phyloP scores from a whole-genome alignment of 30 jellyfish, hydroid and myxozoan species.

The Pelagia noctiluca region DNA sequence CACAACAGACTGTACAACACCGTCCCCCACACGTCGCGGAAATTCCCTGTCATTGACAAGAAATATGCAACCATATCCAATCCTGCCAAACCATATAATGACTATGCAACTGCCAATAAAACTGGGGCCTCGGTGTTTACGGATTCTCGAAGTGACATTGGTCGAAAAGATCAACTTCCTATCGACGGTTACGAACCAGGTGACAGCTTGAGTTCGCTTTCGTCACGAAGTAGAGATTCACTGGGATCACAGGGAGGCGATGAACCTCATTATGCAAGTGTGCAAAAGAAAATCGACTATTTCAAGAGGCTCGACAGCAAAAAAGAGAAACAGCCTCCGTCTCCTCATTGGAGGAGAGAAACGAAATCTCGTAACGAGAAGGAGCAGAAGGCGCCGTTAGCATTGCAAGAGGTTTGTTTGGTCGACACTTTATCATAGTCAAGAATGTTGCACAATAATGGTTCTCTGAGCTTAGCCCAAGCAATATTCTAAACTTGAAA shows the following conservation, averaged over 20 bases:
- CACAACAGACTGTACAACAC: slow-evolving; percentile 90
- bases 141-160: slow-evolving; percentile 23
- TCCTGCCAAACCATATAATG: slow-evolving; percentile 45
- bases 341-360: slow-evolving; percentile 72
- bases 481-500: no score
- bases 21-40: slow-evolving; percentile 85
- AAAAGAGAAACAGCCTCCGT: slow-evolving; percentile 32
- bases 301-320: slow-evolving; percentile 56
- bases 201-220: slow-evolving; percentile 86
- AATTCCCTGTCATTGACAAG: slow-evolving; percentile 47
- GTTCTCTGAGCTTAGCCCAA: no score
- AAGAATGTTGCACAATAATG: no score
- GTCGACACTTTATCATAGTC: neutral
- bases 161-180: slow-evolving; percentile 22
- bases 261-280: slow-evolving; percentile 45
- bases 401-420: slow-evolving; percentile 81
- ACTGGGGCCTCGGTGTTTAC: slow-evolving; percentile 57
- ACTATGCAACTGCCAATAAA: slow-evolving; percentile 66
- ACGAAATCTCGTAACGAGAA: slow-evolving; percentile 45
- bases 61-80: slow-evolving; percentile 66
- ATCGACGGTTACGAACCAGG: slow-evolving; percentile 91
- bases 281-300: slow-evolving; percentile 46
- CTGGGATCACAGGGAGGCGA: slow-evolving; percentile 88
- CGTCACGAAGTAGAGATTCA: slow-evolving; percentile 92
- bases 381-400: slow-evolving; percentile 87